Conservation (phyloP, 2,113 vertebrate genomes). For the Phyllopteryx taeniolatus region DNA sequence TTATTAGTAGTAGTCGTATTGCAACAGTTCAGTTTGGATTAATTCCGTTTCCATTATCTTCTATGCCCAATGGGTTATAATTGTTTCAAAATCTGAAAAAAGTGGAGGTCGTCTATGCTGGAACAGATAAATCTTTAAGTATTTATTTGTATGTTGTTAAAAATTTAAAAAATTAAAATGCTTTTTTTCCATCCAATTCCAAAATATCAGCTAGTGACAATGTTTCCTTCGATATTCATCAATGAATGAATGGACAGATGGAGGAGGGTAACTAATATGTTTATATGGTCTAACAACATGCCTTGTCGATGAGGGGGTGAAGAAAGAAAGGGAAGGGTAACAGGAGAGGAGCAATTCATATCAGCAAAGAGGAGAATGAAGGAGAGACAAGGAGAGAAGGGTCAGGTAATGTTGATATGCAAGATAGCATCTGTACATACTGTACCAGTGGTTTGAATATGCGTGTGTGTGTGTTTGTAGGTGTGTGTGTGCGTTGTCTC, state of each 20-base stretch:
- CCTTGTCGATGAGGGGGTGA: not conserved
- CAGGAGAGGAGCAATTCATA: constrained; percentile 26
- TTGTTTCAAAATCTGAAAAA: too few species aligned
- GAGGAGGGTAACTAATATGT: not conserved
- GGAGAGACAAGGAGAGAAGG: constrained; percentile 32
- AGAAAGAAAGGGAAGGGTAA: constrained; percentile 16
- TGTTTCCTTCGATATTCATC: not conserved
- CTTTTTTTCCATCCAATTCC: too few species aligned
- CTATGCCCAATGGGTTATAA: too few species aligned
- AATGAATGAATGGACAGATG: not conserved
- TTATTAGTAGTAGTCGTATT: too few species aligned
- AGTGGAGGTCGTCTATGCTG: too few species aligned
- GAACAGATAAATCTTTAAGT: too few species aligned
- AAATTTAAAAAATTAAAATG: too few species aligned
- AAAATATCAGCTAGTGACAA: too few species aligned
- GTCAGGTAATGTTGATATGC: constrained; percentile 51
- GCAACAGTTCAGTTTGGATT: too few species aligned
- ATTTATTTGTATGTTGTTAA: too few species aligned
- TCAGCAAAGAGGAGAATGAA: constrained; percentile 5
- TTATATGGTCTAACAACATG: not conserved
- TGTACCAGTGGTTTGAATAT: constrained; percentile 45
- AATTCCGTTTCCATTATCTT: too few species aligned
- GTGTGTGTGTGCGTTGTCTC: constrained; percentile 40
- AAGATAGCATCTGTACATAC: constrained; percentile 53
- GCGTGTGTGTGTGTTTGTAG: constrained; percentile 24